phyloP scores from a whole-genome alignment of 2,113 vertebrate genomes.

The Psilopsiagon aymara region DNA sequence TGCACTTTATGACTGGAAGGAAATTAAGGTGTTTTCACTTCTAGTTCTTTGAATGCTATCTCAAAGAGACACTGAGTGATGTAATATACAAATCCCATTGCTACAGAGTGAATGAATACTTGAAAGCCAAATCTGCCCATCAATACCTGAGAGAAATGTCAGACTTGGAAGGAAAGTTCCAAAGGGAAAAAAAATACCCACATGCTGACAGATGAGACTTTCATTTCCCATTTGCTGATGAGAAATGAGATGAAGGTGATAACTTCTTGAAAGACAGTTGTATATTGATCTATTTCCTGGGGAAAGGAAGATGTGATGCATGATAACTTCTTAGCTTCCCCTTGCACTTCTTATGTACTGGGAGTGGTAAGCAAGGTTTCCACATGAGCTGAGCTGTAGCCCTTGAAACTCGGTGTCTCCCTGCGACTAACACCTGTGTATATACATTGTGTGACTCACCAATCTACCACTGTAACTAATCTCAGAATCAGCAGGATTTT shows the following conservation, averaged over 20 bases:
- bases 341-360: background rate
- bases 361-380: background rate
- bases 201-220: slow-evolving; percentile 16
- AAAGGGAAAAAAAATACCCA: background rate
- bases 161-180: slow-evolving; percentile 9
- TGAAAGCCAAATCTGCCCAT: slow-evolving; percentile 2
- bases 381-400: background rate
- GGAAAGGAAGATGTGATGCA: background rate
- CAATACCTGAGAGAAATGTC: background rate
- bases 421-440: background rate
- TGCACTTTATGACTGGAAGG: background rate
- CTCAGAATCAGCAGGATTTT: background rate
- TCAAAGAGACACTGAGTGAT: slow-evolving; percentile 21
- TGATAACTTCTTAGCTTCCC: background rate
- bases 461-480: background rate
- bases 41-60: background rate
- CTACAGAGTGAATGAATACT: background rate
- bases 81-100: background rate
- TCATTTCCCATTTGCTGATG: background rate
- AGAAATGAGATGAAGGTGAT: slow-evolving; percentile 23
- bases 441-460: background rate
- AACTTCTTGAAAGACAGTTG: background rate
- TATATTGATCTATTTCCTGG: background rate
- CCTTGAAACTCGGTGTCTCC: background rate
- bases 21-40: slow-evolving; percentile 11